A percentile compares a stretch with the other conserved stretches of the same genome.
These are phyloP conservation scores for Melanerpes aurifrons DNA, from an alignment of 2,113 vertebrate genomes.

Conservation along the genomic window DNA sequence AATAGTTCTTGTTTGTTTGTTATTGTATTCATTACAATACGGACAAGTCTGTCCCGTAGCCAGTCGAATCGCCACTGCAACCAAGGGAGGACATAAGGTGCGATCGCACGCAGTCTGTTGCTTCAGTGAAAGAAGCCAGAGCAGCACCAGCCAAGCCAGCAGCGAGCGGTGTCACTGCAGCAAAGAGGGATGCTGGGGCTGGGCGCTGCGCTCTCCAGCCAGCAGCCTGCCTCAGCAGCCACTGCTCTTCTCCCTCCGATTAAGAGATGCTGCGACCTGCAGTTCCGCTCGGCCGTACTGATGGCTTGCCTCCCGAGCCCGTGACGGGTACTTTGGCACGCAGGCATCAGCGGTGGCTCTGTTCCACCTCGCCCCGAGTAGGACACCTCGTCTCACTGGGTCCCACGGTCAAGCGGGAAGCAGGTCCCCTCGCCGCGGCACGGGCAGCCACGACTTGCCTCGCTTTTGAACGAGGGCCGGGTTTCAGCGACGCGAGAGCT, in stretches of 20 bases:
- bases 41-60: neutral
- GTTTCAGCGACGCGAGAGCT: neutral
- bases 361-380: neutral
- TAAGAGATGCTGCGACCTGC: rapidly evolving
- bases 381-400: neutral
- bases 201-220: rapidly evolving
- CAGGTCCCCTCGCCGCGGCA: neutral
- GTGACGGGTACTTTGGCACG: neutral
- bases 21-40: rapidly evolving
- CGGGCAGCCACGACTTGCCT: neutral
- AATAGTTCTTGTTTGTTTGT: no score
- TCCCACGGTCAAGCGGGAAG: neutral
- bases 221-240: neutral
- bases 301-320: rapidly evolving
- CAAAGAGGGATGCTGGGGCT: neutral
- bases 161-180: rapidly evolving
- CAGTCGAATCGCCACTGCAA: neutral
- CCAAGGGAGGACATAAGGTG: rapidly evolving
- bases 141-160: rapidly evolving
- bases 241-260: rapidly evolving
- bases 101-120: neutral
- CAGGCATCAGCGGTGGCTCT: neutral
- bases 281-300: rapidly evolving
- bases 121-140: neutral
- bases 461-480: neutral